Percentiles rank a stretch among this genome's conserved stretches.
phyloP scores from a whole-genome alignment of 2,113 vertebrate species.

The Lontra canadensis region DNA sequence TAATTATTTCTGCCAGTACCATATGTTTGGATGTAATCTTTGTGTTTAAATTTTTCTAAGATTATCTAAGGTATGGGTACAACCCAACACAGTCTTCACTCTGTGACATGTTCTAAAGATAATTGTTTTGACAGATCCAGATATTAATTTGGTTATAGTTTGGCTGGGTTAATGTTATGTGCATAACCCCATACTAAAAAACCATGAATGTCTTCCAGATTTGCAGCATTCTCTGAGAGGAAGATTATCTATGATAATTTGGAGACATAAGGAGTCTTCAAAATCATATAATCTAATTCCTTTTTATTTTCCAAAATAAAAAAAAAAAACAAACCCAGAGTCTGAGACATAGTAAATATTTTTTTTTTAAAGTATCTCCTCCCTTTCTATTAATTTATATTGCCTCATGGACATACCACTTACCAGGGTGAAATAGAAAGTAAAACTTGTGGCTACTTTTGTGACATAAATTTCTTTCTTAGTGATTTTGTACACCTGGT shows the following conservation, averaged over 20 bases:
- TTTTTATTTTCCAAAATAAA: constrained; percentile 17
- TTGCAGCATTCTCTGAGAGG: background rate
- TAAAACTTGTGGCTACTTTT: background rate
- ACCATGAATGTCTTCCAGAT: background rate
- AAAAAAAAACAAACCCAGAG: background rate
- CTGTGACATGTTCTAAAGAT: constrained; percentile 32
- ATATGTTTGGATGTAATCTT: background rate
- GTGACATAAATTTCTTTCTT: background rate
- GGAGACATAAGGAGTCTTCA: background rate
- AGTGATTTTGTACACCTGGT: background rate
- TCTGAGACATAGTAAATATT: background rate
- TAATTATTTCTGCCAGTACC: background rate
- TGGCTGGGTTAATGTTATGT: background rate
- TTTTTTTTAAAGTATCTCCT: background rate
- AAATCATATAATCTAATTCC: background rate
- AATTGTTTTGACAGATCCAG: background rate
- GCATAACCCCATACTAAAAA: background rate
- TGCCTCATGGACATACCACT: background rate
- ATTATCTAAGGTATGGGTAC: background rate
- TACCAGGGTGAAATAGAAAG: background rate
- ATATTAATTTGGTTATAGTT: constrained; percentile 33
- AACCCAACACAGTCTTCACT: background rate
- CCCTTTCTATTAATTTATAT: background rate
- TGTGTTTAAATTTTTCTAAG: constrained; percentile 25
- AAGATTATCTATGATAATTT: background rate